These are phyloP conservation scores for Vimba vimba DNA, from an alignment of 2,113 vertebrate species.

Conservation along the genomic window DNA sequence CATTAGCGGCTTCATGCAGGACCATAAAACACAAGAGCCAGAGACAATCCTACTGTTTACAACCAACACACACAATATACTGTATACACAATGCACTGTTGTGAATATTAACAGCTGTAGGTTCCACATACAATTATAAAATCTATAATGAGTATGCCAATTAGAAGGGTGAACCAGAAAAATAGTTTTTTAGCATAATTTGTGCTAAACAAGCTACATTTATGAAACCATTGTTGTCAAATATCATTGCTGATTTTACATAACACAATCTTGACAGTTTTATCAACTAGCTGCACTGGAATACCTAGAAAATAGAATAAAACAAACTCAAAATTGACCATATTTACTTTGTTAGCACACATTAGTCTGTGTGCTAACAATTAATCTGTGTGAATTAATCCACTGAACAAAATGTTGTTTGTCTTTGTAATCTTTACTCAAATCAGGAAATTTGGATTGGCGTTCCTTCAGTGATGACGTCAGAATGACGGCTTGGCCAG, in stretches of 20 bases:
- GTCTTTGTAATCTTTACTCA: too few relatives aligned
- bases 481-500: too few relatives aligned
- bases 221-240: neutral
- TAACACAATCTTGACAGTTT: neutral
- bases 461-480: too few relatives aligned
- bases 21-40: slow-evolving; percentile 45
- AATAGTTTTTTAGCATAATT: neutral
- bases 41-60: slow-evolving; percentile 34
- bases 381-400: too few relatives aligned
- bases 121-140: neutral
- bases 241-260: neutral
- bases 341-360: too few relatives aligned
- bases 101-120: neutral
- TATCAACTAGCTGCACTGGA: neutral
- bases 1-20: slow-evolving; percentile 47
- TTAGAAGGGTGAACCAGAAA: neutral
- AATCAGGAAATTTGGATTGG: too few relatives aligned
- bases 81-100: neutral
- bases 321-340: too few relatives aligned
- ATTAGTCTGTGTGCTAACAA: too few relatives aligned
- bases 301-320: neutral
- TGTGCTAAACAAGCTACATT: neutral
- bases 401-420: too few relatives aligned
- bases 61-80: neutral
- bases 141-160: neutral